Percentiles rank a stretch among this genome's conserved stretches.
phyloP scores from a whole-genome alignment of 2,113 vertebrate species.

The Gallinago media region DNA sequence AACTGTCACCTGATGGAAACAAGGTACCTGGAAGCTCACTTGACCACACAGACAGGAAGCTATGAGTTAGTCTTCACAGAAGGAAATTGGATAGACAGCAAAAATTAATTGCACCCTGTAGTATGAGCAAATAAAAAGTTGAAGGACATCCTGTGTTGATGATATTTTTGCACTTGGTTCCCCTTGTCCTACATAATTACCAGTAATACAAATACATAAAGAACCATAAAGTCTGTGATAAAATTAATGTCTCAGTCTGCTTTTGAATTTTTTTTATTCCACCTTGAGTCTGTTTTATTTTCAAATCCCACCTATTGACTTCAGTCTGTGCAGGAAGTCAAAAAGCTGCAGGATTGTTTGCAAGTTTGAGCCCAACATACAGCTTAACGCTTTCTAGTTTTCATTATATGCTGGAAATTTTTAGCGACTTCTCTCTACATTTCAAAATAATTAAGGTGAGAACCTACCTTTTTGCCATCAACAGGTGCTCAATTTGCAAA shows the following conservation, averaged over 20 bases:
- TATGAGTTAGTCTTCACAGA: neutral
- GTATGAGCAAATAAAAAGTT: neutral
- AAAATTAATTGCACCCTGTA: neutral
- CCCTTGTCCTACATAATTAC: neutral
- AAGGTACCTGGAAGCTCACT: neutral
- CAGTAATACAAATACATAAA: neutral
- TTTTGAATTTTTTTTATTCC: neutral
- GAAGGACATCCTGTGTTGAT: neutral
- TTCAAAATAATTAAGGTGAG: neutral
- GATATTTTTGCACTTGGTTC: neutral
- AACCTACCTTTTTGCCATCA: neutral
- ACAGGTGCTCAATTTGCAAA: slow-evolving; percentile 32
- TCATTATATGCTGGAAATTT: neutral
- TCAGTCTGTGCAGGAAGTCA: neutral
- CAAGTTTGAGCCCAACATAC: neutral
- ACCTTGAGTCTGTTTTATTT: neutral
- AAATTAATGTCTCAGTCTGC: neutral
- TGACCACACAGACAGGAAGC: neutral
- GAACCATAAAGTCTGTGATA: neutral
- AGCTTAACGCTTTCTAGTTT: neutral
- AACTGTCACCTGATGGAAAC: neutral
- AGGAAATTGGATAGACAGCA: neutral
- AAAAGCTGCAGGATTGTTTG: neutral
- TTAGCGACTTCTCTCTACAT: neutral
- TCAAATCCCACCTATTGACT: neutral